A percentile compares a stretch with the other conserved stretches of the same genome.
Evolutionary conservation across 1,140 invertebrate genomes (phyloP).

Genomic region (Oncopodura yosiiana): DNA sequence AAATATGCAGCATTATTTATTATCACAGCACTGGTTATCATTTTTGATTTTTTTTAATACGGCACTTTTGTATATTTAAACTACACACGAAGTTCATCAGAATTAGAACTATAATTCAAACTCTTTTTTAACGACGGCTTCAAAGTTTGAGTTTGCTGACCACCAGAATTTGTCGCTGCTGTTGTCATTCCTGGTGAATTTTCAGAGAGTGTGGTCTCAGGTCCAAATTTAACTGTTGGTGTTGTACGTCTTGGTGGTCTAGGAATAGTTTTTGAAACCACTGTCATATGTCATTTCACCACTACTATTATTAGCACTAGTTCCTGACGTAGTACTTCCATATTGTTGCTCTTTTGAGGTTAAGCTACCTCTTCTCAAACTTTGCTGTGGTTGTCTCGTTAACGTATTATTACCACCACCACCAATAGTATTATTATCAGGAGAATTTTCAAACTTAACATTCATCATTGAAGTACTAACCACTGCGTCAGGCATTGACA

Average conservation of each 20-base stretch:
- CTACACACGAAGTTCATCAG: conserved; percentile 27
- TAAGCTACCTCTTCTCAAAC: conserved; percentile 32
- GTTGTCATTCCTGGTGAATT: too few relatives aligned
- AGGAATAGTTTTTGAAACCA: conserved; percentile 32
- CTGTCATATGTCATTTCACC: conserved; percentile 19
- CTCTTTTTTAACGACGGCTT: conserved; percentile 34
- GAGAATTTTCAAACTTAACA: conserved; percentile 27
- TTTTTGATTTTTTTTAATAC: too few relatives aligned
- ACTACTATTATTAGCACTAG: not conserved
- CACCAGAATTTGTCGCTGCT: too few relatives aligned
- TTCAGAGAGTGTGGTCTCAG: too few relatives aligned
- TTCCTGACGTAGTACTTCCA: not conserved
- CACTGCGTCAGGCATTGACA: conserved; percentile 34
- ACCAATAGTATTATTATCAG: conserved; percentile 13
- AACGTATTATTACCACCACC: conserved; percentile 3
- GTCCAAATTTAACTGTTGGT: conserved; percentile 33
- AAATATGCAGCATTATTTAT: too few relatives aligned
- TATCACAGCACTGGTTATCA: too few relatives aligned
- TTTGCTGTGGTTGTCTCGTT: too few relatives aligned
- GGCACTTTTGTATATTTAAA: too few relatives aligned
- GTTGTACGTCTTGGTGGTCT: conserved; percentile 33
- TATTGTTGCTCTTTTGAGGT: conserved; percentile 32
- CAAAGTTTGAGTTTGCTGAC: conserved; percentile 32
- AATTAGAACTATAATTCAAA: conserved; percentile 20
- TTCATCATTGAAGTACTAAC: too few relatives aligned